Evolutionary conservation across 1,140 invertebrate genomes (phyloP), one percentile per base, ranked within the genome.

Genomic region (Drosophila pseudoananassae): DNA sequence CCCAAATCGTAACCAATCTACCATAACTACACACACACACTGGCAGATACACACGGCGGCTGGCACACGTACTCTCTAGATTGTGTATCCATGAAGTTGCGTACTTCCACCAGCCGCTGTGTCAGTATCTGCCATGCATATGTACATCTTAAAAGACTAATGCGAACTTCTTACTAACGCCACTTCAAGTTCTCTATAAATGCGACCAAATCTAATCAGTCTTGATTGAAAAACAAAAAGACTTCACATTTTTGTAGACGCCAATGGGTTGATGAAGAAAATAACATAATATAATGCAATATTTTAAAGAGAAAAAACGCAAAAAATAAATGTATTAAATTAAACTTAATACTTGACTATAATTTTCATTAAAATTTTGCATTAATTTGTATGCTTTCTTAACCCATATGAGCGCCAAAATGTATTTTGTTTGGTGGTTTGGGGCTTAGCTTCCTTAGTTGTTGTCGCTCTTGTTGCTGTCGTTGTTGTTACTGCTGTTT

Each of bases 1-100:
- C 91, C 90, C 90, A 90, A 91, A 90, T 90, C 90, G 83, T 91
- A 77, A 83, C 70, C 63, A 88, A 74, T 72, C 60, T 87, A 85
- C 81, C 59, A 85, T 78, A 75, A 71, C 58, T 77, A 74, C 58
- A 76, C 64, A 76, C 61, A 76, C 73, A 59, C 47, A 53, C 29
- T 59, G 27, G 20, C 57, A 59, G 49, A 76, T 54, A 78, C 60
- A 71, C 51, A 63, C 58, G 3, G 31, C 31, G 10, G 31, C 31
- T 33, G 31, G 69, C 54, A 64, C 29, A 57, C 36, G 31, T 20
- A n/a, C 36, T n/a, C 33, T n/a, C 12, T 10, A 9, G 33, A 36
- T 36, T 10, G 9, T 31, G 51, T 7, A 55, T 8, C 23, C 50
- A 25, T 3, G 23, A 14, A 5, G 4, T 50, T 17, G 27, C 8